Evolutionary conservation across 2,113 vertebrate species (phyloP).

Genomic region (Lontra canadensis): DNA sequence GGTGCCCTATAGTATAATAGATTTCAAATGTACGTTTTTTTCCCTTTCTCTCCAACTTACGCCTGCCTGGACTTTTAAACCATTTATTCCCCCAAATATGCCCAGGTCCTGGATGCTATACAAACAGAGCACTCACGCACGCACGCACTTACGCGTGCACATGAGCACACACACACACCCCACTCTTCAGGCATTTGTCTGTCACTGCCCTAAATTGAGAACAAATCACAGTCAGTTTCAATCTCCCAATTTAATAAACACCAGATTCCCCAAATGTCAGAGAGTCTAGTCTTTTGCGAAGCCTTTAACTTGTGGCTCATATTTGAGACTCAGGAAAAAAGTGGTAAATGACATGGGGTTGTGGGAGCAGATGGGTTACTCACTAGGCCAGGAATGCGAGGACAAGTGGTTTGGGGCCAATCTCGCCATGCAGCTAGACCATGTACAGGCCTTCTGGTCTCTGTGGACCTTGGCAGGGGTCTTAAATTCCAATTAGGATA

Average conservation of each 20-base stretch:
- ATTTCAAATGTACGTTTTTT: not conserved
- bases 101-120: not conserved
- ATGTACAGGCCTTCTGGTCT: not conserved
- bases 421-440: not conserved
- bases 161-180: not conserved
- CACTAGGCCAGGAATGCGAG: not conserved
- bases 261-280: slow-evolving; percentile 71
- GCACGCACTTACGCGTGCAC: not conserved
- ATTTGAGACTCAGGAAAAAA: slow-evolving; percentile 61
- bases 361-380: slow-evolving; percentile 29
- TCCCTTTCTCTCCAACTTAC: not conserved
- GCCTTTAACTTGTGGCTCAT: slow-evolving; percentile 64
- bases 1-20: not conserved
- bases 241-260: slow-evolving; percentile 71
- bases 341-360: slow-evolving; percentile 4
- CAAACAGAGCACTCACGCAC: not conserved
- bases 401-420: not conserved
- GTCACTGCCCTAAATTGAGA: slow-evolving; percentile 74
- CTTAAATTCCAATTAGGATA: not conserved
- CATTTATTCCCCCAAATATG: not conserved
- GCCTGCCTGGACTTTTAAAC: not conserved
- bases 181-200: slow-evolving; percentile 19
- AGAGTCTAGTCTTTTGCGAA: slow-evolving; percentile 53
- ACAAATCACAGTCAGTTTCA: slow-evolving; percentile 70
- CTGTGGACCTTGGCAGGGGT: not conserved